Conservation (phyloP, 2,888 invertebrate species). For the Lasius platythorax region DNA sequence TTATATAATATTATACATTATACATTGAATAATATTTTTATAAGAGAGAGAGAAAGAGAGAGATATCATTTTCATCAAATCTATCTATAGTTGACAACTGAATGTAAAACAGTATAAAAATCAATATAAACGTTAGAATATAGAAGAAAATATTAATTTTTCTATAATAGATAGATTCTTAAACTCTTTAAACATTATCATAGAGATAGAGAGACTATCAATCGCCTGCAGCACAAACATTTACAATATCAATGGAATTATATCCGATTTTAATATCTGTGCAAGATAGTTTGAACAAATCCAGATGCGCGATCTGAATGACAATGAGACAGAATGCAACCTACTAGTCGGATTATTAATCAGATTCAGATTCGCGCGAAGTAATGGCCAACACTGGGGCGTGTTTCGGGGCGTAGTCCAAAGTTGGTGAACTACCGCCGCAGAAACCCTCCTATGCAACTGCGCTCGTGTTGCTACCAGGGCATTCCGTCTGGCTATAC, state of each 20-base stretch:
- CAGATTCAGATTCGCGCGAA: slow-evolving; percentile 51
- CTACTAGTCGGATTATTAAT: slow-evolving; percentile 49
- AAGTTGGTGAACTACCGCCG: slow-evolving; percentile 66
- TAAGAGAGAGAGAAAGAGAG: not conserved
- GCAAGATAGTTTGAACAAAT: slow-evolving; percentile 43
- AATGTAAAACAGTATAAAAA: not conserved
- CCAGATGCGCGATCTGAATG: slow-evolving; percentile 21
- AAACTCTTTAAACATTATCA: not conserved
- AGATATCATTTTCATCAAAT: not conserved
- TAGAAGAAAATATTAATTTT: not conserved
- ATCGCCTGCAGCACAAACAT: not conserved
- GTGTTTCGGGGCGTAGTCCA: slow-evolving; percentile 53
- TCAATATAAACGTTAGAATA: not conserved
- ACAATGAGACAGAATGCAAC: slow-evolving; percentile 42
- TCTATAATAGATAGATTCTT: not conserved
- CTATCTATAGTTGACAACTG: not conserved
- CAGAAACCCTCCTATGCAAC: slow-evolving; percentile 54
- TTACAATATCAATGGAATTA: not conserved
- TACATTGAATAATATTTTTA: not conserved
- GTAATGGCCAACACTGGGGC: slow-evolving; percentile 41
- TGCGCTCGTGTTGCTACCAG: slow-evolving; percentile 58
- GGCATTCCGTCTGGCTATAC: slow-evolving; percentile 62
- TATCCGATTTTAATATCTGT: not conserved
- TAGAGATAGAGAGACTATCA: not conserved
- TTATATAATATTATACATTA: not conserved